Conservation (phyloP, 2,113 vertebrate species). For the Charina bottae region DNA sequence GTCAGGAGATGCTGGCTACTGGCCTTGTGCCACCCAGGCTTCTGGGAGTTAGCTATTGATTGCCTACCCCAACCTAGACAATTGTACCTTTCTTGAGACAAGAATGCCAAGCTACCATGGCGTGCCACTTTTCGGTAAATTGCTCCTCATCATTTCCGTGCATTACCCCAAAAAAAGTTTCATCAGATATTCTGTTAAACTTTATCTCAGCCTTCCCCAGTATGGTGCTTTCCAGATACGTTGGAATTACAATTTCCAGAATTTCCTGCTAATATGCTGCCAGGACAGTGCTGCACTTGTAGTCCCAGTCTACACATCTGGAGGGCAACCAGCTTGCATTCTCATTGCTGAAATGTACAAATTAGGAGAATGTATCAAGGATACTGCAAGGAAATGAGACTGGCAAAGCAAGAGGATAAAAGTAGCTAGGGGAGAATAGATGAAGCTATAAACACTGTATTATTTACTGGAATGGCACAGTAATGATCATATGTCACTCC, state of each 20-base stretch:
- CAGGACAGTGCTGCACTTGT: not conserved
- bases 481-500: not conserved
- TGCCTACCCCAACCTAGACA: not conserved
- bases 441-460: not conserved
- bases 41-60: not conserved
- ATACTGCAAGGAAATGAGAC: not conserved
- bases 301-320: not conserved
- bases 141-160: not conserved
- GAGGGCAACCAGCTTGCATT: not conserved
- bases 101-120: not conserved
- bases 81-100: not conserved
- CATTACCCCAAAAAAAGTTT: not conserved
- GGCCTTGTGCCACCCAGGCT: not conserved
- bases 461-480: constrained; percentile 1
- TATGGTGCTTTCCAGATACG: not conserved
- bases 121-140: not conserved
- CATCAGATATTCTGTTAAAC: not conserved
- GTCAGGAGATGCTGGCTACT: not conserved
- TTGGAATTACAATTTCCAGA: not conserved
- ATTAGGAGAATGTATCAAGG: not conserved
- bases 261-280: not conserved
- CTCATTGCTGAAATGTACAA: not conserved
- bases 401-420: not conserved
- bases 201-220: not conserved
- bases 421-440: not conserved